Percentiles rank a stretch among this genome's conserved stretches.
Evolutionary conservation across 2,113 vertebrate species (phyloP).

Genomic region (Rhegmatorhina hoffmannsi): DNA sequence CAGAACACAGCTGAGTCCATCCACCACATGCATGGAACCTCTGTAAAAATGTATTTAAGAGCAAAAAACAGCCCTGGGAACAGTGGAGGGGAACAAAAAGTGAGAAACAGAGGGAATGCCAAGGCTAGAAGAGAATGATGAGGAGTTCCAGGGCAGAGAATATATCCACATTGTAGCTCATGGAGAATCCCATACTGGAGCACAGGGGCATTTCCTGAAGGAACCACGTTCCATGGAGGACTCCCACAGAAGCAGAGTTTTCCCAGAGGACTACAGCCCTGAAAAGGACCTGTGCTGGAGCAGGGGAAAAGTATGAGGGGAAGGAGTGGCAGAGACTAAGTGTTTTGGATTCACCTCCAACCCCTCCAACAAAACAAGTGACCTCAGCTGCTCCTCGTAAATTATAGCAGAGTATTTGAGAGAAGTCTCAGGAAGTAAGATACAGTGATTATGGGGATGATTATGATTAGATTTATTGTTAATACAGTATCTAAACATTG

Average conservation of each 20-base stretch:
- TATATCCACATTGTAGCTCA: background rate
- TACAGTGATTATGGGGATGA: background rate
- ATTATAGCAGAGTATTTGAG: background rate
- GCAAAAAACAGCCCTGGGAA: background rate
- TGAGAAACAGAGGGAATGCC: background rate
- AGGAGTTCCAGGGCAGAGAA: background rate
- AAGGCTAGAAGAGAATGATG: background rate
- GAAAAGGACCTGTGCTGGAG: background rate
- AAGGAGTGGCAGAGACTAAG: background rate
- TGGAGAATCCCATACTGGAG: background rate
- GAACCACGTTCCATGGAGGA: background rate
- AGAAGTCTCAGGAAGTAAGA: background rate
- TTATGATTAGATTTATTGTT: background rate
- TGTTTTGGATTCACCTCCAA: background rate
- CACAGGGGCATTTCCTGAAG: background rate
- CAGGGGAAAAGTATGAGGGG: background rate
- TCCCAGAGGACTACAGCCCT: background rate
- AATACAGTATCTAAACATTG: background rate
- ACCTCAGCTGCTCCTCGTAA: background rate
- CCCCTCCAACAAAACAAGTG: background rate
- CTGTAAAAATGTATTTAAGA: background rate
- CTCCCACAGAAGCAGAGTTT: background rate
- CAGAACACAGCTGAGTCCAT: background rate
- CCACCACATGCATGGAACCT: background rate
- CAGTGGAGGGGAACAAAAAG: background rate